Evolutionary conservation across 2,797 vertebrate species (phyloP), one percentile per base, ranked within the genome.

Genomic region (Brotula barbata): DNA sequence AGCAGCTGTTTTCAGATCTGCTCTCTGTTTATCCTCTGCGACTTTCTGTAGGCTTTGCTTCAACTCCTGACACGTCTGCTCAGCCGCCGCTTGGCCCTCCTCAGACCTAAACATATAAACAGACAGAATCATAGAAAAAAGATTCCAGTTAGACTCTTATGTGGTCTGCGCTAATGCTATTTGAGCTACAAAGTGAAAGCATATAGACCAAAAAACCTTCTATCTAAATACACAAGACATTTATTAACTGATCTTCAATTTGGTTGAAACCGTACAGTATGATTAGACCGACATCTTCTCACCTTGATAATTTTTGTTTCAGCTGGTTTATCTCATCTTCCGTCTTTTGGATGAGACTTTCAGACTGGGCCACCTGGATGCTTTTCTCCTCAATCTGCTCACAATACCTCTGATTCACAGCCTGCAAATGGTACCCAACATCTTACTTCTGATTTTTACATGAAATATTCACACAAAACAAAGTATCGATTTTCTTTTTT

Each of bases 291-390:
- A 82, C 67, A 64, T 71, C 54, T 72, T 72, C 87, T 88, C 83
- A 97, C 96, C 94, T 95, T 82, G 90, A 88, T 78, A 97, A 75
- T 74, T 89, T 87, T 14, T 69, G 80, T 77, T 80, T 93, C 74
- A 95, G 87, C 70, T 87, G 84, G 0, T 82, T 85, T 40, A 91
- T 75, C 76, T 95, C 92, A 59, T 94, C 85, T 20, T 94, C 93
- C 84, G 93, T 95, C 81, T 87, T 90, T 62, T 86, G 87, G 58
- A 91, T 71, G 67, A 84, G 65, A 28, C 86, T 88, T 89, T 94
- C 89, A 40, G 84, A 92, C 77, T 92, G 82, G 0, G 88, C 80
- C 62, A 96, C 90, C 51, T 82, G 88, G 76, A 78, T 85, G 71
- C 80, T 90, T 72, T 90, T 88, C 80, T 88, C 83, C 66, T 92